phyloP scores from a whole-genome alignment of 2,888 invertebrate genomes.

The Apamea sordens region DNA sequence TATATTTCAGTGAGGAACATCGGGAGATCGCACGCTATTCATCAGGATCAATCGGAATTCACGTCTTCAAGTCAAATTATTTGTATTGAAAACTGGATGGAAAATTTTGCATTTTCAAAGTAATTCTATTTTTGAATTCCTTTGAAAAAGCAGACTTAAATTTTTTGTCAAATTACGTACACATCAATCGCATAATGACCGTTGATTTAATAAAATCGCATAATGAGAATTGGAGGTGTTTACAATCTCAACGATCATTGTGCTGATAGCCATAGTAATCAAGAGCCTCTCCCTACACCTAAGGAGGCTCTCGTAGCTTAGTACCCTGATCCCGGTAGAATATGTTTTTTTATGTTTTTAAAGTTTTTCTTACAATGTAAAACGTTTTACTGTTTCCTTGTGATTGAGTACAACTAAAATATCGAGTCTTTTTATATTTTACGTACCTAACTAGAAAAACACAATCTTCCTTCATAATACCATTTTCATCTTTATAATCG shows the following conservation, averaged over 20 bases:
- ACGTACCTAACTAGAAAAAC: not conserved
- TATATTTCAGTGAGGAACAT: not conserved
- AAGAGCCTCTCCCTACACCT: not conserved
- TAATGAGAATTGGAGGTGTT: too few species aligned
- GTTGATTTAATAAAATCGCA: not conserved
- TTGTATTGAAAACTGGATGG: not conserved
- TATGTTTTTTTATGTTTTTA: not conserved
- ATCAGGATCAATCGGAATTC: too few species aligned
- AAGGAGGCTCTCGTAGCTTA: not conserved
- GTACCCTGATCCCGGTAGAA: not conserved
- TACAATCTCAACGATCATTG: not conserved
- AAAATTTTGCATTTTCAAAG: not conserved
- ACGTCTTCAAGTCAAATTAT: not conserved
- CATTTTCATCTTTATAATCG: not conserved
- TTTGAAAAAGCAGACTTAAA: not conserved
- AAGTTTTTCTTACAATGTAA: not conserved
- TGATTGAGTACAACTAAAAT: not conserved
- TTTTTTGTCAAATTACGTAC: not conserved
- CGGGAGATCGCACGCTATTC: not conserved
- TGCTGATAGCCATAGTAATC: not conserved
- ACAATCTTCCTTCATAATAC: not conserved
- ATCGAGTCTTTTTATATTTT: not conserved
- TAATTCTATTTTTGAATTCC: not conserved
- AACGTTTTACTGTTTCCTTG: not conserved
- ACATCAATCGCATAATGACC: not conserved